Conservation (phyloP, 2,888 invertebrate species). For the Morpho deidamia region DNA sequence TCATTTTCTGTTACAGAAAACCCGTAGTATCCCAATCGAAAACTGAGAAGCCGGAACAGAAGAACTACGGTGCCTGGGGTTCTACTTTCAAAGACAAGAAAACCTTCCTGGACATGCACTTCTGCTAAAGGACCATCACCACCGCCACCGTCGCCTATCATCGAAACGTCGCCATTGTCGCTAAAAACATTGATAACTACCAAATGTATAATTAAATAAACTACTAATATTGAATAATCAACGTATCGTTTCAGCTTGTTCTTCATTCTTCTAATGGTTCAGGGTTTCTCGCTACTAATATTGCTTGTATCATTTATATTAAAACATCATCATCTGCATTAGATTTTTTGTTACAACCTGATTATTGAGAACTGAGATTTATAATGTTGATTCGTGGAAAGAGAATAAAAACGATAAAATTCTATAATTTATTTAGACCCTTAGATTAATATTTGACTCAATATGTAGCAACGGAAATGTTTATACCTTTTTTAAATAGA, state of each 20-base stretch:
- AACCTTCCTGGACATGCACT: slow-evolving; percentile 85
- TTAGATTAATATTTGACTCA: not conserved
- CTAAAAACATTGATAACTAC: slow-evolving; percentile 7
- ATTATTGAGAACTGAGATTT: slow-evolving; percentile 14
- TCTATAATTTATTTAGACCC: slow-evolving; percentile 5
- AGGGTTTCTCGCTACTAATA: slow-evolving; percentile 41
- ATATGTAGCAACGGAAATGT: not conserved
- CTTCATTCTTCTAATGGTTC: slow-evolving; percentile 31
- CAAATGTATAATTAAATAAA: slow-evolving; percentile 7
- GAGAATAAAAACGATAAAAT: slow-evolving; percentile 12
- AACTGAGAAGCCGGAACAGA: slow-evolving; percentile 57
- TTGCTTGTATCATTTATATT: slow-evolving; percentile 41
- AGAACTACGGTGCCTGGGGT: slow-evolving; percentile 84
- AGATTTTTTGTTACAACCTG: slow-evolving; percentile 35
- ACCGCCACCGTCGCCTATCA: slow-evolving; percentile 34
- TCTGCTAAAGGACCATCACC: slow-evolving; percentile 59
- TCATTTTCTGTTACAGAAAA: slow-evolving; percentile 43
- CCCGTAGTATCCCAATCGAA: slow-evolving; percentile 41
- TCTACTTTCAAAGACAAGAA: slow-evolving; percentile 85
- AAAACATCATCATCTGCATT: slow-evolving; percentile 39
- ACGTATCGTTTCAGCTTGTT: slow-evolving; percentile 28
- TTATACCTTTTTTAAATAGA: too few species aligned
- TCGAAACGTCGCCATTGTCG: slow-evolving; percentile 11
- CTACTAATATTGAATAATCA: not conserved
- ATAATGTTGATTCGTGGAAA: slow-evolving; percentile 6